A percentile compares a stretch with the other conserved stretches of the same genome.
These are phyloP conservation scores for Ivindomyrus marchei DNA, from an alignment of 2,113 vertebrate genomes.

Conservation along the genomic window DNA sequence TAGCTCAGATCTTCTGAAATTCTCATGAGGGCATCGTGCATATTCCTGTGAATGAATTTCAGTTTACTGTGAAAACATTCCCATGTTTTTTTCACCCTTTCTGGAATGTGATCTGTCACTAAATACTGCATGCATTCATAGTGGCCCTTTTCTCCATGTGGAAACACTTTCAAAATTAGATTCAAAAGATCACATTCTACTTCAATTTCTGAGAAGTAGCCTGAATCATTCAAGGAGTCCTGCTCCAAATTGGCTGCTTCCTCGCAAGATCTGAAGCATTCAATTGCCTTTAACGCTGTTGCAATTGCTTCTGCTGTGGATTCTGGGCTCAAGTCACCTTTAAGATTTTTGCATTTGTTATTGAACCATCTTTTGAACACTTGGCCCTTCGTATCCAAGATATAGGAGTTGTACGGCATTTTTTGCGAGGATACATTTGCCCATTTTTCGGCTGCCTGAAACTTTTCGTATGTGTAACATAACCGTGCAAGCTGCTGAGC, in stretches of 20 bases:
- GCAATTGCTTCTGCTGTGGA: slow-evolving; percentile 47
- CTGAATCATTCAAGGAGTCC: slow-evolving; percentile 54
- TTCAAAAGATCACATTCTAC: slow-evolving; percentile 62
- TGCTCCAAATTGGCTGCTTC: slow-evolving; percentile 54
- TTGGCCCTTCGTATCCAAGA: slow-evolving; percentile 74
- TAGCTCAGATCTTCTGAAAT: slow-evolving; percentile 72
- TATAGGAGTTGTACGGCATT: slow-evolving; percentile 63
- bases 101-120: slow-evolving; percentile 61
- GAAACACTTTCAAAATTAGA: slow-evolving; percentile 59
- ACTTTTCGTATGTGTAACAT: slow-evolving; percentile 60
- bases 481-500: slow-evolving; percentile 73
- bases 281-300: slow-evolving; percentile 63
- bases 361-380: slow-evolving; percentile 69
- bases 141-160: slow-evolving; percentile 31
- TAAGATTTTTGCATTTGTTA: slow-evolving; percentile 50
- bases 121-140: slow-evolving; percentile 61
- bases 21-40: slow-evolving; percentile 65
- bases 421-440: slow-evolving; percentile 54
- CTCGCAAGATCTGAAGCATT: slow-evolving; percentile 64
- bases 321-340: slow-evolving; percentile 31
- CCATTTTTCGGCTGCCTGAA: slow-evolving; percentile 64
- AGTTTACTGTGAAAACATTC: slow-evolving; percentile 52
- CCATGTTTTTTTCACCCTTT: slow-evolving; percentile 55
- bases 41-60: slow-evolving; percentile 53
- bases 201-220: slow-evolving; percentile 64